These are phyloP conservation scores for Rhinolophus ferrumequinum DNA, from an alignment of 2,113 vertebrate species.

Conservation along the genomic window DNA sequence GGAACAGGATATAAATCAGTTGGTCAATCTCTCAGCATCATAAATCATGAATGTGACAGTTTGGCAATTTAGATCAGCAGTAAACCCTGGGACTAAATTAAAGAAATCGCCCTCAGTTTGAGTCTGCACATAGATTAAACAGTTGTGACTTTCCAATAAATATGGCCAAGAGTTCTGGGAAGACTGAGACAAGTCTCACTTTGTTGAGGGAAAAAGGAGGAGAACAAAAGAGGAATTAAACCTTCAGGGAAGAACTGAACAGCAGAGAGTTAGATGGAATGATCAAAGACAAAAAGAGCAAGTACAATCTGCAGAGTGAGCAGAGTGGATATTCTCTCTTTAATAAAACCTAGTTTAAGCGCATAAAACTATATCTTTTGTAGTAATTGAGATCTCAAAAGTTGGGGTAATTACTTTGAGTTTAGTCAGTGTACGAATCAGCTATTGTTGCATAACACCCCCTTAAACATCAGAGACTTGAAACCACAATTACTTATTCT, in stretches of 20 bases:
- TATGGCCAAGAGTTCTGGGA: background rate
- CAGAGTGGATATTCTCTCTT: background rate
- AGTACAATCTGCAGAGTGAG: too few relatives aligned
- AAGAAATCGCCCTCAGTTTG: conserved; percentile 54
- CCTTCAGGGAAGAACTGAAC: background rate
- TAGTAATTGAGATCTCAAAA: background rate
- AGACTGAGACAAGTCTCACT: background rate
- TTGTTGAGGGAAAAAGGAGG: background rate
- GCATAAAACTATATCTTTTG: background rate
- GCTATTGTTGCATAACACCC: background rate
- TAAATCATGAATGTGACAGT: conserved; percentile 53
- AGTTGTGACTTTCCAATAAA: conserved; percentile 60
- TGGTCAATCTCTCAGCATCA: conserved; percentile 43
- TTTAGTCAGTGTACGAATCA: background rate
- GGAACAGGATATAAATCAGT: conserved; percentile 65
- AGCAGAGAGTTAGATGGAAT: background rate
- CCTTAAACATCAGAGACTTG: background rate
- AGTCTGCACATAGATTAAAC: conserved; percentile 40
- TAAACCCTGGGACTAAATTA: conserved; percentile 53
- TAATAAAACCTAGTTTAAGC: background rate
- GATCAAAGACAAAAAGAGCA: background rate
- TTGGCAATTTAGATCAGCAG: conserved; percentile 70
- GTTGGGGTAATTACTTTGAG: background rate
- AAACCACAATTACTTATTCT: background rate
- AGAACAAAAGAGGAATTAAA: background rate